These are phyloP conservation scores for Drosophila athabasca DNA, from an alignment of 1,140 invertebrate species.

Conservation along the genomic window DNA sequence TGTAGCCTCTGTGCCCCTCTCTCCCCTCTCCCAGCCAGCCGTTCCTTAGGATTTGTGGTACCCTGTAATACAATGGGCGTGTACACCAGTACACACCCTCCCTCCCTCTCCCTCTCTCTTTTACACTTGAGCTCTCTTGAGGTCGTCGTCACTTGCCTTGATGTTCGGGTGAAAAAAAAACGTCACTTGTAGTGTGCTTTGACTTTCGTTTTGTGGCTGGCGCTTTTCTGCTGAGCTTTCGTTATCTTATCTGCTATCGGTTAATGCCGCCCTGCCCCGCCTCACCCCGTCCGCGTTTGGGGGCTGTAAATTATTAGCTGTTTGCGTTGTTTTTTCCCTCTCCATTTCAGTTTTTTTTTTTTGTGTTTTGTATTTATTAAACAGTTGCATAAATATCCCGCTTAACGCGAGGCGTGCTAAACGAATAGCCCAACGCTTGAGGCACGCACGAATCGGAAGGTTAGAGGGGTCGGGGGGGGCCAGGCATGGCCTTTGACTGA, in stretches of 20 bases:
- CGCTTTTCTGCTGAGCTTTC: constrained; percentile 19
- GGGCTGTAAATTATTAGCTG: not conserved
- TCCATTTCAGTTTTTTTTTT: not conserved
- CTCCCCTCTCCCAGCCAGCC: not conserved
- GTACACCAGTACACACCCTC: not conserved
- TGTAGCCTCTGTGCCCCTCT: constrained; percentile 7
- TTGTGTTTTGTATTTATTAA: constrained; percentile 36
- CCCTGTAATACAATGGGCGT: no score
- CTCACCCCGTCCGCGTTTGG: constrained; percentile 1
- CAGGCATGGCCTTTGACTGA: constrained; percentile 19
- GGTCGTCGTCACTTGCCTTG: constrained; percentile 76
- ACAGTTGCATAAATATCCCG: constrained; percentile 67
- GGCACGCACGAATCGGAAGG: constrained; percentile 24
- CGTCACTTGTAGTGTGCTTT: constrained; percentile 57
- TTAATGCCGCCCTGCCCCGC: constrained; percentile 1
- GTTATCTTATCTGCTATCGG: constrained; percentile 15
- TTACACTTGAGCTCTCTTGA: constrained; percentile 39
- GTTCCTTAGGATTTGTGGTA: no score
- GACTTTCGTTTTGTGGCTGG: constrained; percentile 20
- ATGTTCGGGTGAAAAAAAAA: constrained; percentile 44
- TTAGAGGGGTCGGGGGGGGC: not conserved
- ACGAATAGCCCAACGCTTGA: constrained; percentile 50
- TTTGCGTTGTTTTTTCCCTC: not conserved
- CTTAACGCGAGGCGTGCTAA: constrained; percentile 55
- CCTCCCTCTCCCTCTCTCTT: not conserved